Evolutionary conservation across 1,140 invertebrate genomes (phyloP), one percentile per base, ranked within the genome.

Genomic region (Zophobas atratus): DNA sequence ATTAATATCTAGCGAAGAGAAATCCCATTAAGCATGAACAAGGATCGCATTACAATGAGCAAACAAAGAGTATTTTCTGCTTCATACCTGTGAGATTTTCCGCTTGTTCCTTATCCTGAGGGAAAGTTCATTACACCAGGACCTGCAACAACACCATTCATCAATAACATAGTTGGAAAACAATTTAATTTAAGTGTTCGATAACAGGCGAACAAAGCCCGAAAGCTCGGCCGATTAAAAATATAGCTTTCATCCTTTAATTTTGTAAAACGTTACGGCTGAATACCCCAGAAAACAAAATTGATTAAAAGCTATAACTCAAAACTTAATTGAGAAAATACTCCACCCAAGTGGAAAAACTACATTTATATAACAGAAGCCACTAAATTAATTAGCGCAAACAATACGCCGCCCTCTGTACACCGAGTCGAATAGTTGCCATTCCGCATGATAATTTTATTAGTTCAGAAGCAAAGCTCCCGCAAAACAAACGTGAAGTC

Each of bases 71-170:
- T 46, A 3, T 4, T 46, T 46, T 46, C 43, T 46, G 43, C 6
- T 46, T 46, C 49, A 6, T 51, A 51, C 49, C 49, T 51, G n/a
- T 51, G 49, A 20, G 49, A 51, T 51, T 8, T 51, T 51, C 20
- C 6, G 49, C 20, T 4, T 4, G 6, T 51, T 20, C 20, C 49
- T 51, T 51, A 51, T 51, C 49, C 49, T 51, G 20, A 2, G 8
- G 49, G n/a, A 51, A 51, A 51, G 49, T 51, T 51, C 49, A 51
- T 51, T 51, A 51, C 49, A 51, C n/a, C 3, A 51, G n/a, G 6
- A 51, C 20, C 49, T 51, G 49, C 3, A 51, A 51, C 49, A 51
- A 51, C 2, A 20, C 20, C 20, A 20, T 51, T 51, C 20, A 2
- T 51, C 49, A 51, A 51, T 20, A 51, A 51, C 4, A 51, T 20